Evolutionary conservation across 64 coral and sea anemone genomes (phyloP).

Genomic region (Cladopsammia gracilis): DNA sequence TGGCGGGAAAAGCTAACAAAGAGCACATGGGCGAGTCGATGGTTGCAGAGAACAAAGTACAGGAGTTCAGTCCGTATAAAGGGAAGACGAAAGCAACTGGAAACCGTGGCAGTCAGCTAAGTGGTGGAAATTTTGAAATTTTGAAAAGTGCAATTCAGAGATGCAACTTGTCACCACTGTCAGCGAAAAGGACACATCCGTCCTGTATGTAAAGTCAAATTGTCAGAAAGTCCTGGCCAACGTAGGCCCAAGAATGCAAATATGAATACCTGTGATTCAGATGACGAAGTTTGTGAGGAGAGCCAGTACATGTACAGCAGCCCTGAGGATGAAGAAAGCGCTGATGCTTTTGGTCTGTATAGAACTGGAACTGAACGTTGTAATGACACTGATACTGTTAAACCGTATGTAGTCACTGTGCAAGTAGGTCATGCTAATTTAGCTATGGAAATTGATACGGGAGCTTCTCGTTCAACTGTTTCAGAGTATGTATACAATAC

Average conservation of each 20-base stretch:
- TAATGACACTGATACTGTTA: not conserved
- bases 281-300: not conserved
- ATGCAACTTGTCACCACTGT: constrained; percentile 41
- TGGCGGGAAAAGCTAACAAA: constrained; percentile 29
- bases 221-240: constrained; percentile 17
- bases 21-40: constrained; percentile 26
- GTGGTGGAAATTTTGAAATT: not conserved
- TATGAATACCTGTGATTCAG: not conserved
- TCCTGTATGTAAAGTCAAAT: constrained; percentile 8
- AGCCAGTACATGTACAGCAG: not conserved
- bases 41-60: constrained; percentile 34
- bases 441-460: constrained; percentile 64
- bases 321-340: not conserved
- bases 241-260: not conserved
- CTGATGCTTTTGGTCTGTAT: constrained; percentile 28
- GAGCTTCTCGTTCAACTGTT: constrained; percentile 34
- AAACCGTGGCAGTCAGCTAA: not conserved
- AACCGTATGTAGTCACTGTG: constrained; percentile 7
- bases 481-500: constrained; percentile 33
- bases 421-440: not conserved
- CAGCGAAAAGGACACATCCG: constrained; percentile 55
- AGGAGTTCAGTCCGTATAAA: not conserved
- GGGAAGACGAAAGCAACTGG: not conserved
- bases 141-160: constrained; percentile 34
- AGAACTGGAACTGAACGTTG: constrained; percentile 47